Base-by-base conservation (phyloP, 2,797 vertebrate genomes). In the Trachops cirrhosus region DNA sequence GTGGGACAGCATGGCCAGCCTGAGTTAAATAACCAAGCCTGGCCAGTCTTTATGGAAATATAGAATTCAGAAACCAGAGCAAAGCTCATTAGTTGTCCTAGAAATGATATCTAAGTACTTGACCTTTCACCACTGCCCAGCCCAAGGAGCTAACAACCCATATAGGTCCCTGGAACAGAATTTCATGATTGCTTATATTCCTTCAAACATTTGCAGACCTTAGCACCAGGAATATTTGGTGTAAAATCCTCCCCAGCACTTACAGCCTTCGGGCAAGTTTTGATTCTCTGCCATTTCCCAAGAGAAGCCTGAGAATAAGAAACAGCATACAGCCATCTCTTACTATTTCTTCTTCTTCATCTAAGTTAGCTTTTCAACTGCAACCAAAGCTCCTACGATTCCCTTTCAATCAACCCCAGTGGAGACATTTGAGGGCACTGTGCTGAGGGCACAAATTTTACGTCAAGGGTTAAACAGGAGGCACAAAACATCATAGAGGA, bases 141-240 rank as follows among this genome's bases (percentile, higher is more conserved):
- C 2, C 22, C 5, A 11, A 39, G 19, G 34, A 91, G 77, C 71
- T 91, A 64, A 74, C 29, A 95, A 79, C 1, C 32, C 48, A 68
- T 50, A 74, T n/a, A 62, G 54, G 41, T 80, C 64, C 77, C 50
- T 34, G 10, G 37, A 94, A 87, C n/a, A 95, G 50, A 87, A 32
- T 88, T 87, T 74, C 11, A 11, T 44, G 54, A 70, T 68, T 26
- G 34, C n/a, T n/a, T 80, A n/a, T 73, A n/a, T 83, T 84, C 67
- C 77, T 87, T 88, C 67, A 88, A 95, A 94, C 44, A 75, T 34
- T 75, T 84, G n/a, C 46, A 92, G 62, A 90, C 11, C n/a, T 46
- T 52, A 83, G 91, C 57, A 73, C 62, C 41, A 82, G 16, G 22
- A 32, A 82, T 41, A 54, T 84, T 41, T 80, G 57, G 26, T 54